These are phyloP conservation scores for Sycobia sp. DNA, from an alignment of 1,140 invertebrate genomes.

Conservation along the genomic window DNA sequence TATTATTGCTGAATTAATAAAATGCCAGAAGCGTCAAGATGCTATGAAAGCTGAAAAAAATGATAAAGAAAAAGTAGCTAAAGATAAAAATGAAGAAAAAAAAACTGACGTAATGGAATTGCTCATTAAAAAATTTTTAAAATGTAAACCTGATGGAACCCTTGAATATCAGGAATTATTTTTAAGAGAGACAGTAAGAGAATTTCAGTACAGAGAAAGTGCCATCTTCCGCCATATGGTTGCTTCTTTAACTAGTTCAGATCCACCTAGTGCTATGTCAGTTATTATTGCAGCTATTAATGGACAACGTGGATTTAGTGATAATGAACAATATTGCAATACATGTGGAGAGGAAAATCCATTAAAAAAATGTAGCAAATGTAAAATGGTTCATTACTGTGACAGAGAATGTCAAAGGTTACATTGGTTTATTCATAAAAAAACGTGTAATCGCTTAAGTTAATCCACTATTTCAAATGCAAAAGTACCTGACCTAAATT, in stretches of 20 bases:
- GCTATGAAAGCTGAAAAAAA: constrained; percentile 54
- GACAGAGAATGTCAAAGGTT: constrained; percentile 91
- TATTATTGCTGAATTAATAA: constrained; percentile 74
- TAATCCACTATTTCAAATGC: constrained; percentile 33
- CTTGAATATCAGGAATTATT: constrained; percentile 82
- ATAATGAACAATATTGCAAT: constrained; percentile 76
- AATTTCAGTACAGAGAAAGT: constrained; percentile 86
- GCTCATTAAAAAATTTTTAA: constrained; percentile 76
- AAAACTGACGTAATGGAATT: constrained; percentile 74
- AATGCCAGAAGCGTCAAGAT: constrained; percentile 69
- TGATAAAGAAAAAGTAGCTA: constrained; percentile 47
- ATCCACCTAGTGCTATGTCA: constrained; percentile 71
- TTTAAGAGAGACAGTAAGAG: constrained; percentile 80
- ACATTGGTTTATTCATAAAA: constrained; percentile 97
- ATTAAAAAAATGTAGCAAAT: constrained; percentile 92
- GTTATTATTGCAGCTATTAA: constrained; percentile 87
- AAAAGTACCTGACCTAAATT: constrained; percentile 50
- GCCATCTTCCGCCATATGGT: constrained; percentile 86
- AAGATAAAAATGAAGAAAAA: constrained; percentile 64
- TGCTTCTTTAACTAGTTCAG: constrained; percentile 72
- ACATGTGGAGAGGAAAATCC: constrained; percentile 90
- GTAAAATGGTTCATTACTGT: constrained; percentile 93
- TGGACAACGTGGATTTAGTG: constrained; percentile 78
- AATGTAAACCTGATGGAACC: constrained; percentile 75
- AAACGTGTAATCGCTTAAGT: constrained; percentile 69